Evolutionary conservation across 2,113 vertebrate species (phyloP).

Genomic region (Arothron firmamentum): DNA sequence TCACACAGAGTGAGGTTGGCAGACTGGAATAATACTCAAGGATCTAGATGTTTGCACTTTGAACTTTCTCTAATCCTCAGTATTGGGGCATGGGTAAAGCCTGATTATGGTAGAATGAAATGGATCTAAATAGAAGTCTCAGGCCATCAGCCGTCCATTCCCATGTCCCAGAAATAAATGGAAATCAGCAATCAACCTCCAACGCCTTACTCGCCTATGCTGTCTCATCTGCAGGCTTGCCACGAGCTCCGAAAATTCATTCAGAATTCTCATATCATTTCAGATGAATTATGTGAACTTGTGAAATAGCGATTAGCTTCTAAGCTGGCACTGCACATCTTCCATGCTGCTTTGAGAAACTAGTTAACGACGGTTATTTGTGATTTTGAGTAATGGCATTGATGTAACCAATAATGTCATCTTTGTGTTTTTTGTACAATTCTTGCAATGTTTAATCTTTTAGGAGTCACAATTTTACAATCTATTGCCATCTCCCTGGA

Average conservation of each 20-base stretch:
- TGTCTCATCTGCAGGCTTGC: conserved; percentile 37
- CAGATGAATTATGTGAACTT: conserved; percentile 46
- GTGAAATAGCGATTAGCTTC: conserved; percentile 43
- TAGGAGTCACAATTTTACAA: conserved; percentile 2
- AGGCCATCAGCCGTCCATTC: conserved; percentile 60
- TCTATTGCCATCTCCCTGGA: conserved; percentile 30
- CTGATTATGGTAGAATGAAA: conserved; percentile 72
- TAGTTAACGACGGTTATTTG: conserved; percentile 18
- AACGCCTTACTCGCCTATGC: conserved; percentile 33
- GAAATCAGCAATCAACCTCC: conserved; percentile 68
- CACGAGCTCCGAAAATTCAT: conserved; percentile 48
- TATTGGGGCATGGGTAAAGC: conserved; percentile 70
- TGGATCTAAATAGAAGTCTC: conserved; percentile 73
- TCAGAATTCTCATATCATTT: conserved; percentile 61
- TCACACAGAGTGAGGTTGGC: conserved; percentile 56
- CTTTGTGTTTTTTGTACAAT: conserved; percentile 10
- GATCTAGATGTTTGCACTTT: conserved; percentile 74
- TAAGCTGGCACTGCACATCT: conserved; percentile 12
- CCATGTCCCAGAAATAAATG: conserved; percentile 71
- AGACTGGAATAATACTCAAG: conserved; percentile 70
- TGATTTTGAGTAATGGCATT: conserved; percentile 41
- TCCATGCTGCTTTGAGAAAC: conserved; percentile 31
- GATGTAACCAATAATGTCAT: conserved; percentile 41
- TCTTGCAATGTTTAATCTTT: background rate
- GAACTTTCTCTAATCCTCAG: conserved; percentile 71